These are phyloP conservation scores for Trissolcus brochymenae DNA, from an alignment of 2,888 invertebrate genomes.

Conservation along the genomic window DNA sequence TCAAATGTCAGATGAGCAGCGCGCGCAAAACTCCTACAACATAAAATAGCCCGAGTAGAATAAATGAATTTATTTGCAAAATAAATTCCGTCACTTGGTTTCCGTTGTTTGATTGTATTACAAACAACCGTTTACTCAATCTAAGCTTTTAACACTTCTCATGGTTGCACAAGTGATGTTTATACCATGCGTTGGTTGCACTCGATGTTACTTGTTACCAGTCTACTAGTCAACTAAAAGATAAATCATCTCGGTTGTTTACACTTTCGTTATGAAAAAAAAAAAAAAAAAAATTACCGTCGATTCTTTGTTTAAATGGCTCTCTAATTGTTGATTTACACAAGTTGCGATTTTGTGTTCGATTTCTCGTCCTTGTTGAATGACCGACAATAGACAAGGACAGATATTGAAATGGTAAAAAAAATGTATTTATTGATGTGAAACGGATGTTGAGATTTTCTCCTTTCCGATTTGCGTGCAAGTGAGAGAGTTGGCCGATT, in stretches of 20 bases:
- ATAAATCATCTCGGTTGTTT: background rate
- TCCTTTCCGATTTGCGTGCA: background rate
- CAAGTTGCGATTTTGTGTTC: too few species aligned
- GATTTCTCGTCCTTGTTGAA: too few species aligned
- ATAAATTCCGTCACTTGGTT: conserved; percentile 21
- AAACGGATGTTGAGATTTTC: background rate
- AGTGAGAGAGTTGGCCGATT: background rate
- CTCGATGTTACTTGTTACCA: background rate
- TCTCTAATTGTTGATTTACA: background rate
- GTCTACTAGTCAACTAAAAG: background rate
- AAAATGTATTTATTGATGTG: background rate
- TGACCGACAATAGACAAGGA: too few species aligned
- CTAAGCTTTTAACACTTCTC: conserved; percentile 28
- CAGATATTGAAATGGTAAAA: too few species aligned
- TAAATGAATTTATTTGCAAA: conserved; percentile 11
- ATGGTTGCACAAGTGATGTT: conserved; percentile 6
- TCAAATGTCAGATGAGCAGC: background rate
- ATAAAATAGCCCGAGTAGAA: conserved; percentile 5
- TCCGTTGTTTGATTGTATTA: conserved; percentile 26
- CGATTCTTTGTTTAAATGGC: background rate
- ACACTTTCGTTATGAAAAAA: background rate
- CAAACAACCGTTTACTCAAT: conserved; percentile 41
- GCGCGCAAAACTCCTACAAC: background rate
- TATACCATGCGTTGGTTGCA: conserved; percentile 2
- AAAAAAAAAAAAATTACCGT: background rate